Evolutionary conservation across 1,140 invertebrate species (phyloP), one percentile per base, ranked within the genome.

Genomic region (Hypsibius dujardini): DNA sequence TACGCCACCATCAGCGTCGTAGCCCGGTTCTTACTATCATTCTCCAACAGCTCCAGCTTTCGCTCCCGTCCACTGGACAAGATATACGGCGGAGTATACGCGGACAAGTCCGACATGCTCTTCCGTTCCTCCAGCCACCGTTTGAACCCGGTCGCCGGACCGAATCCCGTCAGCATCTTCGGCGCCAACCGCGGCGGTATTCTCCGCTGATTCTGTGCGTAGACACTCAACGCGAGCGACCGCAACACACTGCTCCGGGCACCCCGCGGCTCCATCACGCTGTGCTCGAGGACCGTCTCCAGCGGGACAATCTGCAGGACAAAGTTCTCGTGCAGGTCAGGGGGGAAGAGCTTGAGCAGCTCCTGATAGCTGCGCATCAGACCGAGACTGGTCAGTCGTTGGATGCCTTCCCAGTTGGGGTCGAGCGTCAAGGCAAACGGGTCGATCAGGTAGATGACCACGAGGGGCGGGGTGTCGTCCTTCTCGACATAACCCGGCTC

Each of bases 81-180:
- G 56, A 95, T 86, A 80, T 90, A 96, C 47, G 92, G 90, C n/a
- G 92, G 91, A 12, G 88, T 89, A 78, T 91, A 94, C 72, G 74
- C 73, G 47, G 3, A 70, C 46, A 85, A 82, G 69, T 15, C 73
- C 56, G 47, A 46, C 67, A 46, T 40, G 59, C 71, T 28, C 62
- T 70, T 47, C n/a, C 40, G 62, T 59, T 47, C 60, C 15, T 62
- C 59, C 71, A 47, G 47, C n/a, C 76, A 15, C 56, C 46, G 47
- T 72, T 78, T 70, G 47, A 78, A 72, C 73, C 87, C 86, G 60
- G 94, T 92, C 59, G 93, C 93, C 15, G 95, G 95, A 47, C 95
- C 95, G 82, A 98, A 97, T 72, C 95, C 92, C 1, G 95, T 98
- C 45, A 98, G 84, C 74, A 92, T 92, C 80, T 95, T 93, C 0